phyloP scores from a whole-genome alignment of 2,888 invertebrate species.

The Drosophila fulvimacula region DNA sequence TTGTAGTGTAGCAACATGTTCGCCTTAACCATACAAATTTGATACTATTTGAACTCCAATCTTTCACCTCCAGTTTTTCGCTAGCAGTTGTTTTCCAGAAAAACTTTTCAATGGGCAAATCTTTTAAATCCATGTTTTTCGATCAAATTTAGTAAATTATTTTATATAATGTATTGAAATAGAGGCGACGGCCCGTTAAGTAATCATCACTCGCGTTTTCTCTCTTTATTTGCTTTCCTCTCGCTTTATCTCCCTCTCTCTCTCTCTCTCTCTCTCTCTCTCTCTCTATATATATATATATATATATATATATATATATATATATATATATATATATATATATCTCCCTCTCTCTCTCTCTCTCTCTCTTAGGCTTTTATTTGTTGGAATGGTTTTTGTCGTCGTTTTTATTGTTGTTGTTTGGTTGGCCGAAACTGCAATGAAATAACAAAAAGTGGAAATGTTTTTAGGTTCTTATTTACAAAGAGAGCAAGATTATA shows the following conservation, averaged over 20 bases:
- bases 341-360: too few species aligned
- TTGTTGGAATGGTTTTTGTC: conserved; percentile 54
- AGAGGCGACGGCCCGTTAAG: conserved; percentile 50
- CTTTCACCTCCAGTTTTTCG: not conserved
- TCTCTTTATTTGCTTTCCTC: too few species aligned
- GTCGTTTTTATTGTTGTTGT: conserved; percentile 23
- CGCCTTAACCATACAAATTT: not conserved
- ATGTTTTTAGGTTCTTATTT: conserved; percentile 33
- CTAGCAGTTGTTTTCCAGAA: not conserved
- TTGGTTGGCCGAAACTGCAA: conserved; percentile 55
- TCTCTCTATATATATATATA: not conserved
- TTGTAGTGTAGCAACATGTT: conserved; percentile 4
- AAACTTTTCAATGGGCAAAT: not conserved
- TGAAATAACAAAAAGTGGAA: conserved; percentile 39
- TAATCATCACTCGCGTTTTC: conserved; percentile 51
- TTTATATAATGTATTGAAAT: conserved; percentile 10
- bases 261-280: conserved; percentile 7
- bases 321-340: too few species aligned
- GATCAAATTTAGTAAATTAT: conserved; percentile 12
- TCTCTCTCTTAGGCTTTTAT: conserved; percentile 2
- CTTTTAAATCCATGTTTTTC: conserved; percentile 20
- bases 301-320: too few species aligned
- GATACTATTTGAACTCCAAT: not conserved
- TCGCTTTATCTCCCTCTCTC: too few species aligned
- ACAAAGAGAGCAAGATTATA: conserved; percentile 19